A percentile compares a stretch with the other conserved stretches of the same genome.
These are phyloP conservation scores for Arvicanthis niloticus DNA, from an alignment of 2,113 vertebrate species.

Conservation along the genomic window DNA sequence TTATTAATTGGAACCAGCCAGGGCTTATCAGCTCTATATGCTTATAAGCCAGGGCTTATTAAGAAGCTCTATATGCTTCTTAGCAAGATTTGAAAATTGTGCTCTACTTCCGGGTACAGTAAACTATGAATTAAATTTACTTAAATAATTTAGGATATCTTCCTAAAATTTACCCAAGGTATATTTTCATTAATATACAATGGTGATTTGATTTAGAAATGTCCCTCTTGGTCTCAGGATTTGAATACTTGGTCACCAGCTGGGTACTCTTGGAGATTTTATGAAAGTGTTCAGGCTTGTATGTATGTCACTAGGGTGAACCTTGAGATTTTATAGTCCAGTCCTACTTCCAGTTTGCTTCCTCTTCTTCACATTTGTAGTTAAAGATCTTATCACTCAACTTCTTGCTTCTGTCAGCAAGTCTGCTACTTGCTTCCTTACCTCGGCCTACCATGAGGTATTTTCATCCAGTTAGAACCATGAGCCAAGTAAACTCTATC, in stretches of 20 bases:
- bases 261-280: too few relatives aligned
- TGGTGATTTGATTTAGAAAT: not conserved
- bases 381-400: not conserved
- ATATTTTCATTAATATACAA: not conserved
- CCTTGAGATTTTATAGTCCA: not conserved
- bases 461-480: not conserved
- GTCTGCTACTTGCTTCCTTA: not conserved
- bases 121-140: not conserved
- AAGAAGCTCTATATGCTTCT: not conserved
- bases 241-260: not conserved
- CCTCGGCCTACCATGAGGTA: not conserved
- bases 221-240: not conserved
- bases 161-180: not conserved
- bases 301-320: not conserved
- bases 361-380: not conserved
- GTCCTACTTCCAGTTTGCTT: not conserved
- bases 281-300: not conserved
- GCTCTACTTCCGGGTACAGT: not conserved
- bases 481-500: not conserved
- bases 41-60: not conserved
- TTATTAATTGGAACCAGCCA: not conserved
- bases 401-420: not conserved
- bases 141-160: slow-evolving; percentile 30
- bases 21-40: not conserved
- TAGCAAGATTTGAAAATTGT: not conserved